Conservation (phyloP, 2,797 vertebrate species). For the Coregonus sp. region DNA sequence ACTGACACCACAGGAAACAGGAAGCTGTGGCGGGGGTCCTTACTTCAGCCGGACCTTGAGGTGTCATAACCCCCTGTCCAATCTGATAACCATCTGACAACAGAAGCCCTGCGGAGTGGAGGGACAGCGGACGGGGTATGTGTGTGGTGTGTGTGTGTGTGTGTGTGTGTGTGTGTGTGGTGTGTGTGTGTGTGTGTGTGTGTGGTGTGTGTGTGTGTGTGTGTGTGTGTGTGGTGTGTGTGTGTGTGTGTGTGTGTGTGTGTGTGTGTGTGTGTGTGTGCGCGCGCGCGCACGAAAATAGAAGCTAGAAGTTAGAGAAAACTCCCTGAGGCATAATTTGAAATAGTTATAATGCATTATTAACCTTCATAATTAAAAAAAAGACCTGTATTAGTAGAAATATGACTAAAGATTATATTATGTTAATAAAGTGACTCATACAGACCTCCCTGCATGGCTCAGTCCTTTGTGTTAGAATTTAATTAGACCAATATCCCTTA, state of each 20-base stretch:
- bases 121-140: neutral
- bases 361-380: neutral
- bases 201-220: neutral
- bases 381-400: neutral
- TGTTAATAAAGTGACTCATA: neutral
- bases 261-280: neutral
- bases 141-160: constrained; percentile 4
- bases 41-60: constrained; percentile 14
- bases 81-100: constrained; percentile 19
- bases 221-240: neutral
- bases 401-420: neutral
- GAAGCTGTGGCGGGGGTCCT: neutral
- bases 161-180: constrained; percentile 9
- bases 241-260: neutral
- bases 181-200: neutral
- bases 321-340: too few relatives aligned
- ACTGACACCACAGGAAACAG: constrained; percentile 15
- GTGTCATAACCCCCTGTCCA: constrained; percentile 19
- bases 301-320: too few relatives aligned
- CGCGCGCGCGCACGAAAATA: neutral
- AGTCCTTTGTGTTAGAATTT: neutral
- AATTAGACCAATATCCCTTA: constrained; percentile 11
- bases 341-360: too few relatives aligned
- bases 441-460: neutral
- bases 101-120: neutral